phyloP scores from a whole-genome alignment of 2,797 vertebrate genomes.

The Pseudochaenichthys georgianus region DNA sequence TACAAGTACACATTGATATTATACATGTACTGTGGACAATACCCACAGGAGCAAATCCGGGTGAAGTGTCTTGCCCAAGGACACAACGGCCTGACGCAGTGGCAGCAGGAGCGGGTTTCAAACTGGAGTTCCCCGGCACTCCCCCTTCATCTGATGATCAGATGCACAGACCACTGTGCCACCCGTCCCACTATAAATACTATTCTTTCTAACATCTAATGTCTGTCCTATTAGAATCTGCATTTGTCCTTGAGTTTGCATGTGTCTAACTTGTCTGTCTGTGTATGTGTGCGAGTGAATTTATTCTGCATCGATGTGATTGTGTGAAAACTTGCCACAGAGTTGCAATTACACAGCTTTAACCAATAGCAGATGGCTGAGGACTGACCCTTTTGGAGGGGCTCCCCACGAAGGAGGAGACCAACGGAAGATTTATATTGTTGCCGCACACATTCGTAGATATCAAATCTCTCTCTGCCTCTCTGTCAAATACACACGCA shows the following conservation, averaged over 20 bases:
- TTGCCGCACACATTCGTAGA: conserved; percentile 47
- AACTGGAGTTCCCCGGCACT: no score
- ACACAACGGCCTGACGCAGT: no score
- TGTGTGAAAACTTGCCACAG: conserved; percentile 69
- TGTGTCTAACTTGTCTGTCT: background rate
- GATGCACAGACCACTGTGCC: no score
- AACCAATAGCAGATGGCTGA: conserved; percentile 79
- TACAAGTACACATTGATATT: no score
- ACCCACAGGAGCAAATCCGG: no score
- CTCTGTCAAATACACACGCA: conserved; percentile 25
- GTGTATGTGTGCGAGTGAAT: conserved; percentile 27
- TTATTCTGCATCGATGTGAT: conserved; percentile 50
- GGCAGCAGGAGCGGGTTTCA: no score
- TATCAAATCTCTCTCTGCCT: conserved; percentile 16
- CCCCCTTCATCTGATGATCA: no score
- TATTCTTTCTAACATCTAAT: background rate
- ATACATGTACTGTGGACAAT: no score
- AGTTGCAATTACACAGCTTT: conserved; percentile 68
- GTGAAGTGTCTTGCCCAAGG: no score
- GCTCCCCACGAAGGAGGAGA: conserved; percentile 59
- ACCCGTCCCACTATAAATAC: no score
- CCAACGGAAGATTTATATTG: conserved; percentile 58
- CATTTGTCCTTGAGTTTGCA: conserved; percentile 7
- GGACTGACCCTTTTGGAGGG: conserved; percentile 69
- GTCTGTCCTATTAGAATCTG: conserved; percentile 2